Percentiles rank a stretch among this genome's conserved stretches.
These are phyloP conservation scores for Cryptoprocta ferox DNA, from an alignment of 2,797 vertebrate genomes.

Conservation along the genomic window DNA sequence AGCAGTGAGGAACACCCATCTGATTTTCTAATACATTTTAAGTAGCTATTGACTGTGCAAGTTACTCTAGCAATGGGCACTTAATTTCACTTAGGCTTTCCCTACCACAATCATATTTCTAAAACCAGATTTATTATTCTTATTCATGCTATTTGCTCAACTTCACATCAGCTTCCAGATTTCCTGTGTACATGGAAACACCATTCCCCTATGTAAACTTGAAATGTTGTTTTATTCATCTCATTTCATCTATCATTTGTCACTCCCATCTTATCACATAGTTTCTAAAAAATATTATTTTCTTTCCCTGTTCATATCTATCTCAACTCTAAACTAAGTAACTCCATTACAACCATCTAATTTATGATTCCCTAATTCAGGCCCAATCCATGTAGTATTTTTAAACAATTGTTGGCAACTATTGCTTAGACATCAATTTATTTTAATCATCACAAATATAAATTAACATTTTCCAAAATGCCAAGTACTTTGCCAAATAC, in stretches of 20 bases:
- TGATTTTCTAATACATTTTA: background rate
- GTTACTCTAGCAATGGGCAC: background rate
- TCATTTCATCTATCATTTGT: background rate
- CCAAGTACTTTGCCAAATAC: background rate
- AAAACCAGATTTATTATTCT: slow-evolving; percentile 20
- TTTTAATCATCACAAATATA: slow-evolving; percentile 12
- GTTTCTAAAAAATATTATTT: background rate
- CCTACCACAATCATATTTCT: background rate
- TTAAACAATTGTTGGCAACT: background rate
- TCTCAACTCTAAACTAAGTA: background rate
- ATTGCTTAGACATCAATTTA: background rate
- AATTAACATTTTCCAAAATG: background rate
- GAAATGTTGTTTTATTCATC: slow-evolving; percentile 13
- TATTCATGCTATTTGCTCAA: background rate
- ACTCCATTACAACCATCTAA: background rate
- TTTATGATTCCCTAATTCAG: background rate
- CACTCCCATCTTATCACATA: background rate
- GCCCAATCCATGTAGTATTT: background rate
- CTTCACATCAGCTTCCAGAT: background rate
- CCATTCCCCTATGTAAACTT: slow-evolving; percentile 1
- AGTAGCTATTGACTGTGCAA: background rate
- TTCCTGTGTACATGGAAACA: background rate
- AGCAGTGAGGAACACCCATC: background rate
- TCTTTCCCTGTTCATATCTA: background rate
- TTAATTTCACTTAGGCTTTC: background rate